Evolutionary conservation across 2,888 invertebrate genomes (phyloP), one percentile per base, ranked within the genome.

Genomic region (Melipona bicolor): DNA sequence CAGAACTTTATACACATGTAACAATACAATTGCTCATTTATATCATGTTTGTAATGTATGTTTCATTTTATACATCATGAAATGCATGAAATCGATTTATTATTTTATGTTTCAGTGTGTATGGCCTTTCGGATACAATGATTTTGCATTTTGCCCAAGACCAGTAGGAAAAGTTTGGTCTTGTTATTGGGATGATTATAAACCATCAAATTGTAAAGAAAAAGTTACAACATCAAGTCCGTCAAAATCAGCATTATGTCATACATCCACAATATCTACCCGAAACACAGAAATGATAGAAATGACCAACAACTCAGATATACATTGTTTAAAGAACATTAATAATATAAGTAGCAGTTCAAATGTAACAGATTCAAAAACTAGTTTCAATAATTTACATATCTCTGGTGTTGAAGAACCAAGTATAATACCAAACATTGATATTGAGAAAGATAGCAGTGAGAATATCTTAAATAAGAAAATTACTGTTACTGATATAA

Each of bases 121-220:
- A 13, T 92, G 92, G 92, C 92, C 92, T n/a, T 81, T 90, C 19
- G 89, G 89, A 17, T 85, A 82, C 19, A 61, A 89, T 75, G 85
- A 91, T 6, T 70, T 89, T 21, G 61, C 50, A 54, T 87, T 83
- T 27, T 67, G 67, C 4, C 59, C 77, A 4, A 80, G 91, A 32
- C 6, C 24, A 27, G 83, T 84, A 43, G 73, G 81, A 9, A 83
- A 90, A 77, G 70, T 17, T 15, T 89, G 86, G 86, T 89, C 89
- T 5, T 89, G 73, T 32, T 76, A 88, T 61, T 91, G 90, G 90
- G 70, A 90, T 1, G 80, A 90, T 43, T 19, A 73, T 13, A 80
- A 79, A 24, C 19, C 77, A n/a, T 32, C 54, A 36, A 70, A 50
- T 50, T 59, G 19, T 9, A 83, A 80, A 65, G 81, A 83, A 36